Evolutionary conservation across 2,888 invertebrate genomes (phyloP).

Genomic region (Meandrusa payeni): DNA sequence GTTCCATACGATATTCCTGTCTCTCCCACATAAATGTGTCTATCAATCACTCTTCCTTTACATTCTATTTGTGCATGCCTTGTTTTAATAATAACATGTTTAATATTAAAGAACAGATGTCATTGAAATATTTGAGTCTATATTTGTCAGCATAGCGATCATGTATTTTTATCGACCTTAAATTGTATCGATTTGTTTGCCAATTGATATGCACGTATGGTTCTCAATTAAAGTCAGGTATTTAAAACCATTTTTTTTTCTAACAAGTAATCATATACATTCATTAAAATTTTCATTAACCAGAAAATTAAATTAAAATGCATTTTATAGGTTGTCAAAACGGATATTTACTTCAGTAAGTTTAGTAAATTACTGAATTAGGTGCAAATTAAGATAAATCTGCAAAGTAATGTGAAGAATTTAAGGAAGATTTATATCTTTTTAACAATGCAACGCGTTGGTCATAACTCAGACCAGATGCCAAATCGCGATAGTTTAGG

Average conservation of each 20-base stretch:
- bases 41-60: conserved; percentile 40
- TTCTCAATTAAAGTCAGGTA: too few species aligned
- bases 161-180: conserved; percentile 23
- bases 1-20: conserved; percentile 44
- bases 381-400: neutral
- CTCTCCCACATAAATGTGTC: conserved; percentile 35
- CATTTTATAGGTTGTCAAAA: too few species aligned
- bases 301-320: too few species aligned
- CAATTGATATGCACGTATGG: too few species aligned
- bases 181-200: conserved; percentile 21
- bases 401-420: conserved; percentile 17
- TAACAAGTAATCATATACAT: too few species aligned
- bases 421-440: conserved; percentile 40
- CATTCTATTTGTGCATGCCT: conserved; percentile 45
- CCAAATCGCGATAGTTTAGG: conserved; percentile 53
- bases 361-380: too few species aligned
- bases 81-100: conserved; percentile 44
- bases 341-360: too few species aligned
- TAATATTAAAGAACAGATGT: conserved; percentile 29
- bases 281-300: too few species aligned
- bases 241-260: too few species aligned
- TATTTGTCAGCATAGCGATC: conserved; percentile 19
- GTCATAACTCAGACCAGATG: conserved; percentile 52
- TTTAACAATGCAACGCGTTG: conserved; percentile 41
- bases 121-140: conserved; percentile 25